Conservation (phyloP, 2,888 invertebrate species). For the Herminia tarsipennalis region DNA sequence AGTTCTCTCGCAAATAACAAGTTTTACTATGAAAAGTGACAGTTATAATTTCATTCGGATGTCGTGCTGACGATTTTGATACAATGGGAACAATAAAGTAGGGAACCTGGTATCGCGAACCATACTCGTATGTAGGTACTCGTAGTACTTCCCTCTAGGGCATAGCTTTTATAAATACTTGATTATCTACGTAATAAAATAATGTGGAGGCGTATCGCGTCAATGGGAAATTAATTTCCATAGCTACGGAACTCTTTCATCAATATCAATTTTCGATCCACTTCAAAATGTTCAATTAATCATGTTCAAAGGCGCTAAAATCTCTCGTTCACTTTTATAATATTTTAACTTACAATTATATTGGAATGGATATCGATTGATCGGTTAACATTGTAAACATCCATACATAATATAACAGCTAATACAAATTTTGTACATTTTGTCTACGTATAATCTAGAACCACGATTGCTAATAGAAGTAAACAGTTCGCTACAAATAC, state of each 20-base stretch:
- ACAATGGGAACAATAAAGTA: no score
- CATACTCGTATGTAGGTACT: constrained; percentile 7
- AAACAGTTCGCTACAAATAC: constrained; percentile 17
- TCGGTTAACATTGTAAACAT: constrained; percentile 34
- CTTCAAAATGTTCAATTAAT: constrained; percentile 69
- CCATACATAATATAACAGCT: constrained; percentile 20
- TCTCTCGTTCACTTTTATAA: constrained; percentile 33
- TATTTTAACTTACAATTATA: constrained; percentile 33
- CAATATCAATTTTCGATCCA: constrained; percentile 74
- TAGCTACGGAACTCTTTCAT: constrained; percentile 66
- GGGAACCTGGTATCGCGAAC: no score
- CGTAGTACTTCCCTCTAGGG: no score
- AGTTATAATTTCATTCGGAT: no score
- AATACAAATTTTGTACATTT: constrained; percentile 10
- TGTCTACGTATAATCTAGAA: constrained; percentile 48
- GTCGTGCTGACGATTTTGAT: no score
- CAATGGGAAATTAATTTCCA: constrained; percentile 57
- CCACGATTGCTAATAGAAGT: constrained; percentile 29
- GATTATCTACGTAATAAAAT: constrained; percentile 32
- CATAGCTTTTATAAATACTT: constrained; percentile 35
- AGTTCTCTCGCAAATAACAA: no score
- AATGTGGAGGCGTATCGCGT: constrained; percentile 36
- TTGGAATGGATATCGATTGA: constrained; percentile 36
- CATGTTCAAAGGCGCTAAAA: constrained; percentile 52
- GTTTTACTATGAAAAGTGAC: no score